Conservation (phyloP, 2,888 invertebrate species). For the Microplitis manilae region DNA sequence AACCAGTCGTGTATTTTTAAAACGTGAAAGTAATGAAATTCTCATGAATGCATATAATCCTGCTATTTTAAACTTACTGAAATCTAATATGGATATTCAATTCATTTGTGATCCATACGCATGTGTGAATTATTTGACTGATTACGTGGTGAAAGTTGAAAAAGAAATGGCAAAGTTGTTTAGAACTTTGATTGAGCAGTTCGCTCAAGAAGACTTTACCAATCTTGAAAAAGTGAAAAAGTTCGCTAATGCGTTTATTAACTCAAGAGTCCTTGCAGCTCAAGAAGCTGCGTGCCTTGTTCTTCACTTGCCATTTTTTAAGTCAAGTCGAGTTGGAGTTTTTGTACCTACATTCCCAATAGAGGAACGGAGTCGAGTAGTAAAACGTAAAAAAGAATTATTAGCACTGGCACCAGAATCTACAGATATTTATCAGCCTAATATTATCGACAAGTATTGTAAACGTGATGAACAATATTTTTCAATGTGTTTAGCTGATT, state of each 20-base stretch:
- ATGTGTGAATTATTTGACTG: background rate
- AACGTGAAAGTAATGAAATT: conserved; percentile 11
- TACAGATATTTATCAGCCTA: background rate
- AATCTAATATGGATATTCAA: conserved; percentile 32
- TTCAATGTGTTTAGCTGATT: conserved; percentile 17
- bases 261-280: background rate
- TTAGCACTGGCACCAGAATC: background rate
- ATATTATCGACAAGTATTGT: conserved; percentile 12
- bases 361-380: background rate
- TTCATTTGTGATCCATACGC: conserved; percentile 21
- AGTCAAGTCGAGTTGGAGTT: background rate
- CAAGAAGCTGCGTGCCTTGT: conserved; percentile 27
- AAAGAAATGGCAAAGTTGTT: conserved; percentile 21
- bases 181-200: background rate
- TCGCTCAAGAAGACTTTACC: background rate
- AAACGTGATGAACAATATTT: background rate
- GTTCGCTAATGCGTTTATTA: conserved; percentile 11
- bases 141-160: conserved; percentile 9
- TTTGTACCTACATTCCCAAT: conserved; percentile 4
- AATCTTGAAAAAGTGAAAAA: background rate
- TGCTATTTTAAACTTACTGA: background rate
- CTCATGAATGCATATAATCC: conserved; percentile 11
- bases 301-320: conserved; percentile 8
- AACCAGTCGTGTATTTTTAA: conserved; percentile 2
- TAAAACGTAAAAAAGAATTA: background rate